Evolutionary conservation across 1,140 invertebrate genomes (phyloP), one percentile per base, ranked within the genome.

Genomic region (Ceratina japonica): DNA sequence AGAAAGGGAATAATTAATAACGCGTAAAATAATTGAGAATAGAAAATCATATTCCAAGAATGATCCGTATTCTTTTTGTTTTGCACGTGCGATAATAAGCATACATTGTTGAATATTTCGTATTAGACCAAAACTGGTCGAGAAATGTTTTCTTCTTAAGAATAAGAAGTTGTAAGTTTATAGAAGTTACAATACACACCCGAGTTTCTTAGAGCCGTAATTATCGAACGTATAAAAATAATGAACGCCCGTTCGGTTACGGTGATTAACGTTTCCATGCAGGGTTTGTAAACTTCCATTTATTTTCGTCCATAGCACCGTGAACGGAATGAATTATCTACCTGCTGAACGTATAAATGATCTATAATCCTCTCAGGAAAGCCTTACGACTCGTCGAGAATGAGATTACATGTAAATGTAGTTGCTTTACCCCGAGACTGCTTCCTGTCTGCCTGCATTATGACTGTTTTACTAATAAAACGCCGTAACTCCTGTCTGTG

Each of bases 361-460:
- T 88, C 71, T 75, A 75, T 89, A 90, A 89, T 90, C 88, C 84
- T 87, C 83, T 90, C 86, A 89, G 85, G 72, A 88, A 89, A 82
- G 79, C 86, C 88, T 81, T 86, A 90, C 86, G 87, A 89, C 74
- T 87, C 59, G 64, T 76, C 69, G 80, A 72, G 88, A 89, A 90
- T 89, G 68, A 82, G 86, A 89, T 89, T 90, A 88, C 75, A 70
- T 70, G 75, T 37, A 54, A 76, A 78, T 70, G 51, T 58, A 73
- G 66, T 75, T 18, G 31, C 65, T 69, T 71, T 70, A 51, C 56
- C n/a, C 0, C 20, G 64, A 61, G 70, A 22, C 80, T 79, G 62
- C 59, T 72, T 72, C 75, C 59, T 64, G 58, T 61, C 71, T 74
- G 62, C 37, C 49, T 71, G 59, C 62, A 31, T 75, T 71, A 65